A percentile compares a stretch with the other conserved stretches of the same genome.
These are phyloP conservation scores for Pogonomyrmex barbatus DNA, from an alignment of 1,140 invertebrate species.

Conservation along the genomic window DNA sequence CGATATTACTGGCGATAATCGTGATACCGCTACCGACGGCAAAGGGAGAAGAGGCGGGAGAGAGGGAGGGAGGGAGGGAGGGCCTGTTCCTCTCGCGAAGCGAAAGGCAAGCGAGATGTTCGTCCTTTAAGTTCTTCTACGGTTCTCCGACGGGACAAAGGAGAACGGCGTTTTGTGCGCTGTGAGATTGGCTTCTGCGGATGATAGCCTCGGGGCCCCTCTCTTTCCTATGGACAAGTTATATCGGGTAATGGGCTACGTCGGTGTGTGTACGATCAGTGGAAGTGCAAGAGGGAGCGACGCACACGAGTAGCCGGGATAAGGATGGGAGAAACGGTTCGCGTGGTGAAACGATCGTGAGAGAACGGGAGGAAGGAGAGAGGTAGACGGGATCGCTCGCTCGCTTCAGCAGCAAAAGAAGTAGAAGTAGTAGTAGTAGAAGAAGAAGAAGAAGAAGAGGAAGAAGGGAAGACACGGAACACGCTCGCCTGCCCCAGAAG, in stretches of 20 bases:
- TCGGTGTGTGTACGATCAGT: constrained; percentile 37
- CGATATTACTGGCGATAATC: constrained; percentile 41
- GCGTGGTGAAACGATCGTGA: constrained; percentile 42
- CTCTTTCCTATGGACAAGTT: constrained; percentile 80
- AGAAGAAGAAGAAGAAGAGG: constrained; percentile 32
- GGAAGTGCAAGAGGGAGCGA: constrained; percentile 26
- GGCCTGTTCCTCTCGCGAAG: constrained; percentile 31
- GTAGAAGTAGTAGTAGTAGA: background rate
- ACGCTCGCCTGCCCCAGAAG: constrained; percentile 19
- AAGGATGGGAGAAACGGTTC: constrained; percentile 20
- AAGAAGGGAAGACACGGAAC: constrained; percentile 26
- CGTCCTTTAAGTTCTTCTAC: constrained; percentile 50
- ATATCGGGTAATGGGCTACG: constrained; percentile 76
- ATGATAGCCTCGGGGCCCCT: constrained; percentile 81
- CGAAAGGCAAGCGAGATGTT: constrained; percentile 16
- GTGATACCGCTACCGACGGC: background rate
- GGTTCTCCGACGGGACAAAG: constrained; percentile 68
- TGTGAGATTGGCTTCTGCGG: constrained; percentile 84
- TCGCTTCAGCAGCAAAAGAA: constrained; percentile 14
- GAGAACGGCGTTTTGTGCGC: constrained; percentile 75
- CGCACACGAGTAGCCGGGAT: constrained; percentile 14
- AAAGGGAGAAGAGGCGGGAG: background rate
- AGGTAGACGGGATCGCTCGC: constrained; percentile 6
- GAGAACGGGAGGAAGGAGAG: constrained; percentile 25
- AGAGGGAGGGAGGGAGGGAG: background rate